These are phyloP conservation scores for Balaeniceps rex DNA, from an alignment of 2,113 vertebrate species.

Conservation along the genomic window DNA sequence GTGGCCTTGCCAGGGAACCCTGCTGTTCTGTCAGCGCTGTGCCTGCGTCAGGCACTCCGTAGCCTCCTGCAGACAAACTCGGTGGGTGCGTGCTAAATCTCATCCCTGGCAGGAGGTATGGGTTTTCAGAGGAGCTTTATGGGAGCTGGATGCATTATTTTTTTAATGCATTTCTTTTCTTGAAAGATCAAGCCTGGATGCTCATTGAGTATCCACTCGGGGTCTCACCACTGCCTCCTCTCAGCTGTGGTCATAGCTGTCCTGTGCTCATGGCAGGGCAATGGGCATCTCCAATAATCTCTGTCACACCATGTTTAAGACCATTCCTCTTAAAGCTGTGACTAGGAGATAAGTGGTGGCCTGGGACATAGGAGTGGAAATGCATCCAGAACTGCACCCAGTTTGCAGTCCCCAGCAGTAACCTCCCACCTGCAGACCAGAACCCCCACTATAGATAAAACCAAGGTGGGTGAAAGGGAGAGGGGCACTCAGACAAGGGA, in stretches of 20 bases:
- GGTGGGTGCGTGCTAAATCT: not conserved
- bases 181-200: not conserved
- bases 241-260: fast-evolving
- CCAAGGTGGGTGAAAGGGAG: not conserved
- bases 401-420: not conserved
- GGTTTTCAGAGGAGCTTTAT: not conserved
- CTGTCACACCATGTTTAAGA: not conserved
- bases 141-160: not conserved
- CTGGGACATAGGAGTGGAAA: not conserved
- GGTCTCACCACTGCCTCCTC: not conserved
- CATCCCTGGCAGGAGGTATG: not conserved
- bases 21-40: not conserved
- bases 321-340: not conserved
- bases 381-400: not conserved
- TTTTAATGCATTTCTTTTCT: not conserved
- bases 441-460: not conserved
- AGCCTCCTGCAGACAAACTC: not conserved
- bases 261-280: not conserved
- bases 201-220: not conserved
- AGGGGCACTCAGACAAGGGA: not conserved
- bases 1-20: not conserved
- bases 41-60: not conserved
- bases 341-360: not conserved
- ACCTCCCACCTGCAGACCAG: not conserved
- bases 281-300: not conserved